Evolutionary conservation across 2,113 vertebrate genomes (phyloP).

Genomic region (Pampusana beccarii): DNA sequence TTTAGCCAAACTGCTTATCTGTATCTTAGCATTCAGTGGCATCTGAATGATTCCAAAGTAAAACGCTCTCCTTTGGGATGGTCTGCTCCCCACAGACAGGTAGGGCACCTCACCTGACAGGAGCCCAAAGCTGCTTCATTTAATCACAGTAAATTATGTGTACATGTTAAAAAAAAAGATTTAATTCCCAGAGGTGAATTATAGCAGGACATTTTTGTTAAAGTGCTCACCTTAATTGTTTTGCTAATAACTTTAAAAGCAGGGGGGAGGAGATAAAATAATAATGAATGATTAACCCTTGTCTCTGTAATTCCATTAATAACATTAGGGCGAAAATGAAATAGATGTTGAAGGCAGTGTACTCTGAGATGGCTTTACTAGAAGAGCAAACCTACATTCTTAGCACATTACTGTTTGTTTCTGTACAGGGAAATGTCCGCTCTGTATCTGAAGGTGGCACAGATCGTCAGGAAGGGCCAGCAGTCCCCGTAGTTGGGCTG

Average conservation of each 20-base stretch:
- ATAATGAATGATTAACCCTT: neutral
- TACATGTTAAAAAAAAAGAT: neutral
- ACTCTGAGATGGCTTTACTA: neutral
- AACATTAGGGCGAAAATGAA: neutral
- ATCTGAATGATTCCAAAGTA: neutral
- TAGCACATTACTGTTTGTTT: neutral
- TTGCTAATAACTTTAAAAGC: neutral
- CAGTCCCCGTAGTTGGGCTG: neutral
- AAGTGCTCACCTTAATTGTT: neutral
- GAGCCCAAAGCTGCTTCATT: neutral
- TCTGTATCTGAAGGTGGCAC: neutral
- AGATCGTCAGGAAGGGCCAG: neutral
- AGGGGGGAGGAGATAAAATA: neutral
- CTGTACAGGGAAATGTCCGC: neutral
- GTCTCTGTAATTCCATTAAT: neutral
- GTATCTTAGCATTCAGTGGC: neutral
- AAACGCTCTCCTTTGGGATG: neutral
- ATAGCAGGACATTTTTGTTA: neutral
- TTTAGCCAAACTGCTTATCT: neutral
- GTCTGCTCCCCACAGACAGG: neutral
- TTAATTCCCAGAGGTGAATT: neutral
- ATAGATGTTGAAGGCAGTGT: neutral
- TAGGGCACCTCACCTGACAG: neutral
- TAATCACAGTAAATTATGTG: neutral
- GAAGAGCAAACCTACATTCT: neutral